A percentile compares a stretch with the other conserved stretches of the same genome.
phyloP scores from a whole-genome alignment of 2,113 vertebrate genomes.

The Saguinus imperator region DNA sequence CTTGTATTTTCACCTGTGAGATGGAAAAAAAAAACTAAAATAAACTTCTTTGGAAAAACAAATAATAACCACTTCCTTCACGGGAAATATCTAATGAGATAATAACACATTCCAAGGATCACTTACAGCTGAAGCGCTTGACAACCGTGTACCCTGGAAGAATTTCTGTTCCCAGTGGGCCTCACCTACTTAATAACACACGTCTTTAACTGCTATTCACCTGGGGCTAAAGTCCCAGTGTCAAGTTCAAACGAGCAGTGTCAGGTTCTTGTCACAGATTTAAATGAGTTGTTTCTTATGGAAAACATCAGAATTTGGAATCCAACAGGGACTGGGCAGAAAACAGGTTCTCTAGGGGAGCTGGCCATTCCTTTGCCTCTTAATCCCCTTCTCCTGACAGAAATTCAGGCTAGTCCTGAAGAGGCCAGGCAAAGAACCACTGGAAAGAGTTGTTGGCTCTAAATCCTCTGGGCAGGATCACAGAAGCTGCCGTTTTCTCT shows the following conservation, averaged over 20 bases:
- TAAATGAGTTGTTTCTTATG: neutral
- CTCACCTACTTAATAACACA: neutral
- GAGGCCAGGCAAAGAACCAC: neutral
- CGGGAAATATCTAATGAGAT: neutral
- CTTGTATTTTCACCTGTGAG: neutral
- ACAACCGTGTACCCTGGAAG: conserved; percentile 44
- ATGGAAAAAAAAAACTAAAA: neutral
- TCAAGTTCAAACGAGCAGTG: conserved; percentile 57
- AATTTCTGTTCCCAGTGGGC: conserved; percentile 17
- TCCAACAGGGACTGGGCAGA: neutral
- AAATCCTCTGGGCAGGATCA: neutral
- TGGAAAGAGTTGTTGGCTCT: neutral
- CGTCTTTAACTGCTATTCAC: neutral
- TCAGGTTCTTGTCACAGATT: conserved; percentile 25
- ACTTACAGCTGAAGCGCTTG: neutral
- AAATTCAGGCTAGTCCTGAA: neutral
- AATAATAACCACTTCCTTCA: neutral
- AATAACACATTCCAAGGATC: neutral
- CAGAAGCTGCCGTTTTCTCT: neutral
- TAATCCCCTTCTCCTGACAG: neutral
- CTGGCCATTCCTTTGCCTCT: neutral
- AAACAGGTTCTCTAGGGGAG: neutral
- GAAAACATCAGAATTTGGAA: conserved; percentile 29
- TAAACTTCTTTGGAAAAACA: neutral
- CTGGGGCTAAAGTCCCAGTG: conserved; percentile 37